A percentile compares a stretch with the other conserved stretches of the same genome.
Evolutionary conservation across 2,888 invertebrate genomes (phyloP).

Genomic region (Macaria notata): DNA sequence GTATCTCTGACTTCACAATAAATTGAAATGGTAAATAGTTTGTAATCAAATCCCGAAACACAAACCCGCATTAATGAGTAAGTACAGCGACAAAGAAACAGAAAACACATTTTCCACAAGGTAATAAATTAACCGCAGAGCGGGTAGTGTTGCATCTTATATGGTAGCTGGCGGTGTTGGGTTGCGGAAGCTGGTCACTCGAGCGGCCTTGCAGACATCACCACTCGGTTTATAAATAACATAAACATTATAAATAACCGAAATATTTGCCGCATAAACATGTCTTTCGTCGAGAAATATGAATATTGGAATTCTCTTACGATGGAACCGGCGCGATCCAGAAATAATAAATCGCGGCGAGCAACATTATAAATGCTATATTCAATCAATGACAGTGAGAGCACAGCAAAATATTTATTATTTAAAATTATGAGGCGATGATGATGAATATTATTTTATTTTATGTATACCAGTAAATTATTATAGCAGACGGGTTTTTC

Average conservation of each 20-base stretch:
- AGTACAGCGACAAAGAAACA: background rate
- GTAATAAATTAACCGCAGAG: slow-evolving; percentile 20
- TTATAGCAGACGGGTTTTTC: no score
- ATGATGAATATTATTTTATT: no score
- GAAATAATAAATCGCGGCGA: no score
- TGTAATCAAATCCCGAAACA: no score
- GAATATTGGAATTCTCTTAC: slow-evolving; percentile 2
- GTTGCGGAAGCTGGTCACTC: slow-evolving; percentile 65
- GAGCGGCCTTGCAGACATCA: slow-evolving; percentile 58
- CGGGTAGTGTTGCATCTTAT: slow-evolving; percentile 42
- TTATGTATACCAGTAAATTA: no score
- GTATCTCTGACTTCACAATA: no score
- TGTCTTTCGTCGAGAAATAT: slow-evolving; percentile 2
- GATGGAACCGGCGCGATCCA: background rate
- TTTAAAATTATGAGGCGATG: no score
- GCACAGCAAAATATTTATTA: no score
- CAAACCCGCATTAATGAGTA: no score
- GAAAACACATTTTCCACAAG: slow-evolving; percentile 6
- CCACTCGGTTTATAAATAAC: slow-evolving; percentile 41
- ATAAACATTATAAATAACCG: slow-evolving; percentile 8
- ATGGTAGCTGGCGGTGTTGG: slow-evolving; percentile 44
- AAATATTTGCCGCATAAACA: slow-evolving; percentile 12
- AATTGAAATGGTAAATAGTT: no score
- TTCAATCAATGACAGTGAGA: no score
- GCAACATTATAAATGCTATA: no score